phyloP scores from a whole-genome alignment of 2,797 vertebrate genomes.

The Chaunax sp. region DNA sequence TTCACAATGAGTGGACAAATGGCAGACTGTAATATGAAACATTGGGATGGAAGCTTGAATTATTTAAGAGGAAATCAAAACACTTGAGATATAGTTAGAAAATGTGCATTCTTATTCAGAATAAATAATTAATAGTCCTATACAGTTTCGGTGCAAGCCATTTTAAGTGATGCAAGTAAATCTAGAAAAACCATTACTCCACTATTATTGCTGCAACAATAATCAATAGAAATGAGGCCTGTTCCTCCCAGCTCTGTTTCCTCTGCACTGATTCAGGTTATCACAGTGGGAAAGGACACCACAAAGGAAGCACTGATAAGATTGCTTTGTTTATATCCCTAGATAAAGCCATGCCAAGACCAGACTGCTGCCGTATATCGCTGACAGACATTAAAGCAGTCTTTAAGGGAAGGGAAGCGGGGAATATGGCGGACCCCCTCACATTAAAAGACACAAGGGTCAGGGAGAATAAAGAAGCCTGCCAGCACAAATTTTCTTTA shows the following conservation, averaged over 20 bases:
- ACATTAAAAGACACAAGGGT: constrained; percentile 55
- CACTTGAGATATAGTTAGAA: not conserved
- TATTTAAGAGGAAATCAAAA: not conserved
- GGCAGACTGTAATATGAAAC: not conserved
- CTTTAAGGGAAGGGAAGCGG: constrained; percentile 52
- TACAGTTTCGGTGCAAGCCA: not conserved
- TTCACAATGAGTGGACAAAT: not conserved
- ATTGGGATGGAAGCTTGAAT: not conserved
- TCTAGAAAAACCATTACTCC: not conserved
- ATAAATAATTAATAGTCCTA: not conserved
- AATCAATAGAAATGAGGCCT: constrained; percentile 35
- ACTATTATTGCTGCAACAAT: constrained; percentile 18
- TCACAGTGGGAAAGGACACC: constrained; percentile 57
- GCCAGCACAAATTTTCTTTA: constrained; percentile 39
- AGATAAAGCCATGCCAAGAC: constrained; percentile 70
- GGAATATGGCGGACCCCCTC: constrained; percentile 36
- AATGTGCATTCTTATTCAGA: too few species aligned
- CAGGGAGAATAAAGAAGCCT: constrained; percentile 55
- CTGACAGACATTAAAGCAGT: constrained; percentile 74
- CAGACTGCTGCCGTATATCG: constrained; percentile 51
- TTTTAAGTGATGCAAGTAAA: not conserved
- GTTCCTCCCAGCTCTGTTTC: constrained; percentile 39
- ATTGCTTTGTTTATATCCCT: constrained; percentile 74
- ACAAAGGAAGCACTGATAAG: constrained; percentile 81
- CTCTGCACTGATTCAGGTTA: constrained; percentile 58